Evolutionary conservation across 1,140 invertebrate species (phyloP).

Genomic region (Lepidurus packardi): DNA sequence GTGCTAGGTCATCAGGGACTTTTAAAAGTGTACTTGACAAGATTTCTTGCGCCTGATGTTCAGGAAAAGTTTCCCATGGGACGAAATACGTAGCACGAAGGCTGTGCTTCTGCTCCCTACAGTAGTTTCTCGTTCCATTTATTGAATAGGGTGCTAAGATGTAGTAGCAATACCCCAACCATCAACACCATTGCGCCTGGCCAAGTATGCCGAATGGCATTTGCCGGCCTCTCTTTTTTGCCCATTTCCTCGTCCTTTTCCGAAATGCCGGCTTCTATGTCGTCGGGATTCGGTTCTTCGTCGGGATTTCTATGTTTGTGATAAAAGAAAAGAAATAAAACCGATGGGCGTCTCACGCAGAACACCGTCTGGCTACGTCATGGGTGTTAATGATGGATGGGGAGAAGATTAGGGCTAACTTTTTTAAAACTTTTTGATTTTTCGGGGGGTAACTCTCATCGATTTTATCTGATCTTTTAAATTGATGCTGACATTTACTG

Average conservation of each 20-base stretch:
- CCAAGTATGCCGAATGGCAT: background rate
- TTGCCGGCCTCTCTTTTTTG: background rate
- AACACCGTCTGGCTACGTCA: background rate
- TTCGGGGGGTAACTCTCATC: background rate
- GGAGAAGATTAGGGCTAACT: background rate
- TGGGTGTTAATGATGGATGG: background rate
- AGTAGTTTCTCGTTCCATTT: background rate
- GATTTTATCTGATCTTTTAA: background rate
- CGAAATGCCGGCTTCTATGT: too few species aligned
- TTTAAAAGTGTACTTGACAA: background rate
- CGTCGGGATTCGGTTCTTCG: too few species aligned
- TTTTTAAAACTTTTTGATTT: background rate
- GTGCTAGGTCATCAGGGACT: background rate
- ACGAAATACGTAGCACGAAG: background rate
- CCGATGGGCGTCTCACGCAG: background rate
- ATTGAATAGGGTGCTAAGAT: background rate
- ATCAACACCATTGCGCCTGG: background rate
- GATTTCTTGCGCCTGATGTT: background rate
- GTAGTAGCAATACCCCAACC: background rate
- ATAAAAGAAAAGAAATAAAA: background rate
- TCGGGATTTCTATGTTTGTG: background rate
- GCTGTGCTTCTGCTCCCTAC: background rate
- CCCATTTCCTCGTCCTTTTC: background rate
- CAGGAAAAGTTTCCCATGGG: background rate
- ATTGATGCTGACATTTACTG: too few species aligned